Evolutionary conservation across 2,113 vertebrate species (phyloP).

Genomic region (Tachysurus vachellii): DNA sequence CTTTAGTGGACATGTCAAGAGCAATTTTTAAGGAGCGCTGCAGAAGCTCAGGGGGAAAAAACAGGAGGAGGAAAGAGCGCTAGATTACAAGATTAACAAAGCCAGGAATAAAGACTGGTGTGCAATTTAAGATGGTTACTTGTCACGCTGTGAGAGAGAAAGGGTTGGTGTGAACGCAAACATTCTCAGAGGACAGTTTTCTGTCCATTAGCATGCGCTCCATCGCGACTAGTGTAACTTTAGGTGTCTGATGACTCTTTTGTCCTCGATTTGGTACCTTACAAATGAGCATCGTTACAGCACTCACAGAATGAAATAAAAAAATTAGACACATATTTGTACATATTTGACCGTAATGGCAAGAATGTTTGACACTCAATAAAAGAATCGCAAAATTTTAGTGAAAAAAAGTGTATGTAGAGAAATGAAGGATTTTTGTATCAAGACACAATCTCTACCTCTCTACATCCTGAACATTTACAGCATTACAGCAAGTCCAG

Average conservation of each 20-base stretch:
- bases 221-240: not conserved
- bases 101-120: not conserved
- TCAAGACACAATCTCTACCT: not conserved
- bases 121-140: not conserved
- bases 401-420: not conserved
- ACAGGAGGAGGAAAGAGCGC: not conserved
- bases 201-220: not conserved
- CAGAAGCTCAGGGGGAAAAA: conserved; percentile 13
- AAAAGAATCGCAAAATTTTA: not conserved
- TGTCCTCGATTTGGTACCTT: not conserved
- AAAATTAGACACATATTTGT: too few species aligned
- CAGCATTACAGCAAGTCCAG: not conserved
- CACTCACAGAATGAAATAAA: not conserved
- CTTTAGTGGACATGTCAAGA: conserved; percentile 47
- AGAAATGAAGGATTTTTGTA: not conserved
- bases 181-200: not conserved
- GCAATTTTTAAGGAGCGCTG: conserved; percentile 33
- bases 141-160: not conserved
- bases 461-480: not conserved
- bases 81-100: not conserved
- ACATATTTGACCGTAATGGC: not conserved
- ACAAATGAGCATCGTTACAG: not conserved
- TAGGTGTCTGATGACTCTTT: not conserved
- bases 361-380: not conserved
- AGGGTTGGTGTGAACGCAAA: not conserved